phyloP scores from a whole-genome alignment of 2,113 vertebrate genomes.

The Holacanthus passer region DNA sequence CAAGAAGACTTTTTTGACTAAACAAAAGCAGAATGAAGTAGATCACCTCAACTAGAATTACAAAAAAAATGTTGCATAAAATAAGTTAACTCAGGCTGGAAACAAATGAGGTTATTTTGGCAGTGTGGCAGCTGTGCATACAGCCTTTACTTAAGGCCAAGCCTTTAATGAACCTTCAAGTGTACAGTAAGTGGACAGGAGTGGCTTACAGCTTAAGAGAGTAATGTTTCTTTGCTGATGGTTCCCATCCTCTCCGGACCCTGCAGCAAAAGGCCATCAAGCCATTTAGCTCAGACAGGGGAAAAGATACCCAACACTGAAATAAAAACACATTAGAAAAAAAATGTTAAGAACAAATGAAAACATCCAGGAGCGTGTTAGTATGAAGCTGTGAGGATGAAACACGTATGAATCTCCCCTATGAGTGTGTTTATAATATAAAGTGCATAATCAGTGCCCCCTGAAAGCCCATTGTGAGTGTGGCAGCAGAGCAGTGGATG shows the following conservation, averaged over 20 bases:
- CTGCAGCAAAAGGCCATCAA: conserved; percentile 67
- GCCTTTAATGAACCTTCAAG: conserved; percentile 72
- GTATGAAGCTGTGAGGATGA: not conserved
- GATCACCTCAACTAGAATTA: not conserved
- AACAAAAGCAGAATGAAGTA: not conserved
- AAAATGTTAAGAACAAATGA: conserved; percentile 50
- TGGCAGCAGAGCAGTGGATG: conserved; percentile 36
- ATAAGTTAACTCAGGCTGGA: conserved; percentile 14
- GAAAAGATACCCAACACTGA: conserved; percentile 77
- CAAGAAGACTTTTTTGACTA: not conserved
- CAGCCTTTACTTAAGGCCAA: conserved; percentile 57
- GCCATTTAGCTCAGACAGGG: conserved; percentile 81
- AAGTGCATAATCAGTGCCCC: not conserved
- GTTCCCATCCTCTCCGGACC: conserved; percentile 59
- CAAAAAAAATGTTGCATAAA: not conserved
- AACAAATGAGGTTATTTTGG: conserved; percentile 53
- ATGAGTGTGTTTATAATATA: conserved; percentile 26
- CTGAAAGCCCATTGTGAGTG: conserved; percentile 19
- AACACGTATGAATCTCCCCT: not conserved
- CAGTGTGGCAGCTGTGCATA: conserved; percentile 65
- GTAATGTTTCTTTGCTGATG: conserved; percentile 65
- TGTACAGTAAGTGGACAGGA: conserved; percentile 75
- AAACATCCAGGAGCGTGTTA: conserved; percentile 78
- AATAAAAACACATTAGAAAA: conserved; percentile 88
- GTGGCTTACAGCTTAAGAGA: conserved; percentile 66